A percentile compares a stretch with the other conserved stretches of the same genome.
Conservation (phyloP, 1,140 invertebrate species). For the Mamestra configurata region DNA sequence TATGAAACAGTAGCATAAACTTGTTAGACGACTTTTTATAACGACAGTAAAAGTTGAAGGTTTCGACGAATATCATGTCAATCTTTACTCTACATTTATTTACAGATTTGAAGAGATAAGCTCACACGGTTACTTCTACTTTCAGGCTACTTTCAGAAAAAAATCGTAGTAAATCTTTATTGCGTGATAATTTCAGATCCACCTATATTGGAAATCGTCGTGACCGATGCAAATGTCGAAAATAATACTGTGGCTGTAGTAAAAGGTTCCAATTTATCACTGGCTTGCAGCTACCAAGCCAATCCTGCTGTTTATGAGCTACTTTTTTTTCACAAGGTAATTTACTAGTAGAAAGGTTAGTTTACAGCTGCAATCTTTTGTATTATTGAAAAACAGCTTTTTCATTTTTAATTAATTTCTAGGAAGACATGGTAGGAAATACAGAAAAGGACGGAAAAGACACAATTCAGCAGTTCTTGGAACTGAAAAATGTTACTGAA, state of each 20-base stretch:
- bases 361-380: no score
- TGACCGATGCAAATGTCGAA: constrained; percentile 56
- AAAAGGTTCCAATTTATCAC: constrained; percentile 71
- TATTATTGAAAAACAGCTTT: not conserved
- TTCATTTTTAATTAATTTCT: not conserved
- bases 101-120: not conserved
- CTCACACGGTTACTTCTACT: not conserved
- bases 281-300: constrained; percentile 76
- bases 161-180: not conserved
- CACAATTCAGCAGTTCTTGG: constrained; percentile 58
- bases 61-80: not conserved
- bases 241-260: constrained; percentile 70
- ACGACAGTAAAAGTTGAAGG: not conserved
- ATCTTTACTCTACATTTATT: no score
- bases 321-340: constrained; percentile 79
- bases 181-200: constrained; percentile 62
- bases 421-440: constrained; percentile 32
- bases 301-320: constrained; percentile 74
- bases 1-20: not conserved
- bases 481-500: constrained; percentile 66
- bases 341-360: not conserved
- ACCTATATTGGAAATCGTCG: constrained; percentile 71
- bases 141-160: no score
- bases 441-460: constrained; percentile 3
- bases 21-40: not conserved